phyloP scores from a whole-genome alignment of 2,113 vertebrate species.

The Penelope pileata region DNA sequence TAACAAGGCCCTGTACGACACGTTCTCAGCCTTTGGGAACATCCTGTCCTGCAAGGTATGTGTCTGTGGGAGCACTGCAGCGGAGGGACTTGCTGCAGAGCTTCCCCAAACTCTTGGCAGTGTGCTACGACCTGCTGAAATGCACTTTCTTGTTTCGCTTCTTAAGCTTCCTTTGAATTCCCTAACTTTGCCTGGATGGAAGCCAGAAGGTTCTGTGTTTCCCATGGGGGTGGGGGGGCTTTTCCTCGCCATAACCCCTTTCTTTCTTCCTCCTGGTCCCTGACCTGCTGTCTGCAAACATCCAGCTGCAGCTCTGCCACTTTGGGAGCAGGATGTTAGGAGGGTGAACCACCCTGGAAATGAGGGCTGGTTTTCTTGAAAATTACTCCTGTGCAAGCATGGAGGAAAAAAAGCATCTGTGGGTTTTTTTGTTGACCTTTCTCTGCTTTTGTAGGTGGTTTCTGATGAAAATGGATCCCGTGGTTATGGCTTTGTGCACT shows the following conservation, averaged over 20 bases:
- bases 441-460: conserved; percentile 81
- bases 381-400: accelerated
- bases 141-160: background rate
- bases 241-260: background rate
- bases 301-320: background rate
- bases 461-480: conserved; percentile 94
- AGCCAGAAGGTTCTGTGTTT: background rate
- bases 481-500: conserved; percentile 97
- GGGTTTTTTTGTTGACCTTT: accelerated
- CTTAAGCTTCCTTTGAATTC: background rate
- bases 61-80: background rate
- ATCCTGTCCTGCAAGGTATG: conserved; percentile 97
- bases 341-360: background rate
- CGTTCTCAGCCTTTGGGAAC: conserved; percentile 96
- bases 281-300: background rate
- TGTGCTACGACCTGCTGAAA: background rate
- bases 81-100: background rate
- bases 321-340: accelerated
- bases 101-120: accelerated
- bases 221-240: background rate
- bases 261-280: background rate
- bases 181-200: background rate
- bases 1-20: conserved; percentile 97
- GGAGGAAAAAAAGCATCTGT: background rate
- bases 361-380: background rate